Base-by-base conservation (phyloP, 2,113 vertebrate genomes). In the Dolichallabes microphthalmus region DNA sequence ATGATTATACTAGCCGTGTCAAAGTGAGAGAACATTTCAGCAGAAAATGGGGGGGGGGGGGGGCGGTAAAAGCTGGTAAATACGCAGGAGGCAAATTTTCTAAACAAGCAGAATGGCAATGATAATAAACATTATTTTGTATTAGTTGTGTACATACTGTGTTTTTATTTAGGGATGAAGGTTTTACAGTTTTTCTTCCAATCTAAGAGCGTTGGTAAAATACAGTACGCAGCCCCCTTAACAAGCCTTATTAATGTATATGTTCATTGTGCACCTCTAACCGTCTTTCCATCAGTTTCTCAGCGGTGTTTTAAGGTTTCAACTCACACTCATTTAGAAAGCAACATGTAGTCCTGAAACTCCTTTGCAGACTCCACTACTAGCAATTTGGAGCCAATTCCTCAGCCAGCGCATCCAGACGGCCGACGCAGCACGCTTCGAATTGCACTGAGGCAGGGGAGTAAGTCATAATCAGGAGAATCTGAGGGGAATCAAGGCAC, bases 311-410 rank as follows among this genome's bases (percentile, higher is more conserved):
- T 50, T 25, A 7, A 52, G 81, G 35, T 76, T 53, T 63, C 30
- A 63, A 25, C 45, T 75, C 82, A 69, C 78, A 82, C 53, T 66
- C 57, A 80, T 81, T 73, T 27, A 83, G 30, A 86, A 80, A 66
- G 63, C 61, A 61, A 66, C 68, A 81, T 86, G 71, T 27, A 75
- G 81, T 66, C 71, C 30, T 61, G 74, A 27, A 57, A 68, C 78
- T 53, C 73, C 53, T 25, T 76, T 4, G 60, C 82, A 68, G 35
- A 77, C 61, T 86, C 82, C 74, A 53, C n/a, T 2, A 30, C 57
- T 66, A 74, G 79, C 85, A 79, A 86, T 85, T 68, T 78, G 69
- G 45, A 74, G 63, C 81, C 80, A 63, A 77, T 86, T 84, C 82
- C 39, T 83, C 39, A 75, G 71, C 32, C 71, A 15, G 73, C 12